Evolutionary conservation across 2,113 vertebrate genomes (phyloP), one percentile per base, ranked within the genome.

Genomic region (Cyprinodon tularosa): DNA sequence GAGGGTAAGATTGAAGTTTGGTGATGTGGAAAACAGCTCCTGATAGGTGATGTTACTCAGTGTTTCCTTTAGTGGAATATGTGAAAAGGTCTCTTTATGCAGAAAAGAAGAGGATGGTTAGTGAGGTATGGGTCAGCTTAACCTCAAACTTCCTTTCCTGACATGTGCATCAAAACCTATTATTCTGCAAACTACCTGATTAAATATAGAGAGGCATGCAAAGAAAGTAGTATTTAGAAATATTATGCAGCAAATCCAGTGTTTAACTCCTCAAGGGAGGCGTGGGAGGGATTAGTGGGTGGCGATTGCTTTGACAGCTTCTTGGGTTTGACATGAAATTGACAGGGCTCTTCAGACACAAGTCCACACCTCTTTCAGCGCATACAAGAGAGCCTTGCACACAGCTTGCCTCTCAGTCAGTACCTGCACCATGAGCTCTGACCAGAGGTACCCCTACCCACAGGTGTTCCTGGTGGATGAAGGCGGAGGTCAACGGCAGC

Each of bases 391-490:
- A 69, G 65, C 85, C 68, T 29, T 66, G 59, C 76, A 69, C n/a
- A 29, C 37, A 71, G 10, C 29, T 57, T 15, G 37, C 67, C 45
- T 76, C 36, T 22, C 45, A 1, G 29, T 60, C 15, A 47, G 68
- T 69, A 81, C 74, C 60, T 76, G 67, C 86, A 88, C 22, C 74
- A 89, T 93, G 86, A 93, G 68, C 83, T 66, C 17, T 44, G 81
- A 90, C 53, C 89, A 86, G 76, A 86, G 4, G 44, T 84, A 88
- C 39, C 89, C 90, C 0, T 73, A 76, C 57, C 92, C 90, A 6
- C 83, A 90, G 75, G 84, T 90, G 63, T 91, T 90, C 53, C 65
- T 85, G 0, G 89, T 92, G 80, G 84, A 93, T 22, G 44, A 47
- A n/a, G 72, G 72, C 0, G 82, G 79, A 12, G 57, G 47, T 57